These are phyloP conservation scores for Mesopsocus fuscifrons DNA, from an alignment of 2,888 invertebrate species.

Conservation along the genomic window DNA sequence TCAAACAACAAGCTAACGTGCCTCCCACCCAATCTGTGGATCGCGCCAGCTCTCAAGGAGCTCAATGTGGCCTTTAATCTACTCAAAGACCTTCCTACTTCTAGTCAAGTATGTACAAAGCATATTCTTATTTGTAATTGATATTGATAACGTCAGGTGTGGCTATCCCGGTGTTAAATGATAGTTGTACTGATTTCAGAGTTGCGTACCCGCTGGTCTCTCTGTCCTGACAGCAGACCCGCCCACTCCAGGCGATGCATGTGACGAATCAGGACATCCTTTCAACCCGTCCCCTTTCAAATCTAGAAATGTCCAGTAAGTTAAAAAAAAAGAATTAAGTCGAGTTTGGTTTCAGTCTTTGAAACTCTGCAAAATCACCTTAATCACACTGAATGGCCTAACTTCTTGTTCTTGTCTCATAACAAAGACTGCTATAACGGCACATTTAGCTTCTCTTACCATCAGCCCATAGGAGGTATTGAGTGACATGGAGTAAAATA, in stretches of 20 bases:
- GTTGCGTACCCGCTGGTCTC: too few relatives aligned
- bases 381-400: too few relatives aligned
- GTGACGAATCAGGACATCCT: neutral
- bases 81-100: constrained; percentile 44
- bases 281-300: constrained; percentile 12
- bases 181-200: too few relatives aligned
- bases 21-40: constrained; percentile 72
- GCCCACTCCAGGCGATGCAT: neutral
- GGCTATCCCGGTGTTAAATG: too few relatives aligned
- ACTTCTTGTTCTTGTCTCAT: too few relatives aligned
- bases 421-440: too few relatives aligned
- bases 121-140: too few relatives aligned
- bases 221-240: too few relatives aligned
- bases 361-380: neutral
- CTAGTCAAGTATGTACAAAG: constrained; percentile 26
- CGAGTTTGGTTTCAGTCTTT: neutral
- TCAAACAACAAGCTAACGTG: constrained; percentile 80
- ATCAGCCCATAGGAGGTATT: too few relatives aligned
- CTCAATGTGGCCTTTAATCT: constrained; percentile 79
- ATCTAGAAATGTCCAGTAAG: constrained; percentile 12
- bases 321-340: constrained; percentile 1
- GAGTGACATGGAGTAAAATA: too few relatives aligned
- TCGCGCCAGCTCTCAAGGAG: constrained; percentile 66
- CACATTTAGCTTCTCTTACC: too few relatives aligned
- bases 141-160: too few relatives aligned